These are phyloP conservation scores for Linyphia triangularis DNA, from an alignment of 2,888 invertebrate genomes.

Conservation along the genomic window DNA sequence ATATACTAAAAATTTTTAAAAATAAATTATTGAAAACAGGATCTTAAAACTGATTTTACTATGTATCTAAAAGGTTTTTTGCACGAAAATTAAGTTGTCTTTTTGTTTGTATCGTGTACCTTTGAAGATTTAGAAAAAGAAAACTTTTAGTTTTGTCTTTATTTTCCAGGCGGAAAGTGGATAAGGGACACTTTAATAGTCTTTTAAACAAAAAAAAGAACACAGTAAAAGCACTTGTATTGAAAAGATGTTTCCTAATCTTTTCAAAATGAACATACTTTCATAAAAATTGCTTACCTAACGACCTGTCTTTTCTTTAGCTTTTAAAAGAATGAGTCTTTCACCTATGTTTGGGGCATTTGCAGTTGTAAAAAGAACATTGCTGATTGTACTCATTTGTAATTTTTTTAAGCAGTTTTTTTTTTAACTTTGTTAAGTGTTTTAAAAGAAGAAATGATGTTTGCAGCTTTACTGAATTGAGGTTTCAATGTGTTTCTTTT, in stretches of 20 bases:
- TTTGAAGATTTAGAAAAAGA: not conserved
- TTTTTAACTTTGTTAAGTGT: too few species aligned
- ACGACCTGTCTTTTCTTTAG: not conserved
- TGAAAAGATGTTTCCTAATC: not conserved
- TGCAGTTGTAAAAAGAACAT: too few species aligned
- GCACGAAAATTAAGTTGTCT: not conserved
- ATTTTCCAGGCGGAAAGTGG: not conserved
- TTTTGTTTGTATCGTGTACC: not conserved
- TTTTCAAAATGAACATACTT: too few species aligned
- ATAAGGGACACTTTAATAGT: not conserved
- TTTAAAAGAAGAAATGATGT: too few species aligned
- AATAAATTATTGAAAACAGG: not conserved
- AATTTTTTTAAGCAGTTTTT: too few species aligned
- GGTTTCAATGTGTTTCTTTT: too few species aligned
- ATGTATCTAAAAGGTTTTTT: not conserved
- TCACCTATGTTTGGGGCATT: too few species aligned
- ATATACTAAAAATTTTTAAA: not conserved
- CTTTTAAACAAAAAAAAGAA: not conserved
- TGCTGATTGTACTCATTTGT: too few species aligned
- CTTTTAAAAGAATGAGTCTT: too few species aligned
- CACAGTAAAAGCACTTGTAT: not conserved
- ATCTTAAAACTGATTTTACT: not conserved
- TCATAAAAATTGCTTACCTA: not conserved
- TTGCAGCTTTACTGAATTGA: too few species aligned
- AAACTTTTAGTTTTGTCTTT: too few species aligned